phyloP scores from a whole-genome alignment of 2,797 vertebrate genomes.

The Manis crassicaudata region DNA sequence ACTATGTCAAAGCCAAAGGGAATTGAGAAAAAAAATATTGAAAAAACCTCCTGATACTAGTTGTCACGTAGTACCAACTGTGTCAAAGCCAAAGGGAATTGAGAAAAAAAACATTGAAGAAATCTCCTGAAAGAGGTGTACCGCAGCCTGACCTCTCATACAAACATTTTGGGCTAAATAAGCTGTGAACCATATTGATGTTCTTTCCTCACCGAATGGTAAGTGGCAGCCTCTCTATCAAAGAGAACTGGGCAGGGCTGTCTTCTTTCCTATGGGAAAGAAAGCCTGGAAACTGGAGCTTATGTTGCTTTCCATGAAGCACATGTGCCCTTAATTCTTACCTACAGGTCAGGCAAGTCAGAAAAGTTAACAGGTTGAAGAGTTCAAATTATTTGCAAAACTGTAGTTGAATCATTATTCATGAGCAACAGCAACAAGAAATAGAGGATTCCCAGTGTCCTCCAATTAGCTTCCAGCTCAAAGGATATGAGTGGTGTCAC shows the following conservation, averaged over 20 bases:
- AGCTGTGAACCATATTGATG: background rate
- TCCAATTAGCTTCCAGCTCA: background rate
- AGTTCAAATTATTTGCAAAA: slow-evolving; percentile 10
- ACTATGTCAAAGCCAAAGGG: background rate
- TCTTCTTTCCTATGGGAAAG: background rate
- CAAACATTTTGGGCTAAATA: background rate
- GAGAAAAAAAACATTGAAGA: background rate
- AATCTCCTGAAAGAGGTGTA: background rate
- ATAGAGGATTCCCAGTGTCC: background rate
- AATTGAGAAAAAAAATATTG: background rate
- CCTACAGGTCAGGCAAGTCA: background rate
- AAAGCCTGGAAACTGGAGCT: slow-evolving; percentile 12
- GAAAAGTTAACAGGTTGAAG: slow-evolving; percentile 7
- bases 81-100: background rate
- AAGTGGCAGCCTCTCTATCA: background rate
- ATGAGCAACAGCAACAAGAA: background rate
- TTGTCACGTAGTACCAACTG: background rate
- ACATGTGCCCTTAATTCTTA: background rate
- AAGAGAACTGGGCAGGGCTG: background rate
- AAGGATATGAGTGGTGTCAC: background rate
- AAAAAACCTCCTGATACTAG: background rate
- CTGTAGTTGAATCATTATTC: background rate
- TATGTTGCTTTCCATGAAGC: background rate
- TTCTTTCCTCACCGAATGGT: background rate
- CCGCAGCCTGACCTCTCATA: background rate